phyloP scores from a whole-genome alignment of 2,888 invertebrate species.

The Euplexia lucipara region DNA sequence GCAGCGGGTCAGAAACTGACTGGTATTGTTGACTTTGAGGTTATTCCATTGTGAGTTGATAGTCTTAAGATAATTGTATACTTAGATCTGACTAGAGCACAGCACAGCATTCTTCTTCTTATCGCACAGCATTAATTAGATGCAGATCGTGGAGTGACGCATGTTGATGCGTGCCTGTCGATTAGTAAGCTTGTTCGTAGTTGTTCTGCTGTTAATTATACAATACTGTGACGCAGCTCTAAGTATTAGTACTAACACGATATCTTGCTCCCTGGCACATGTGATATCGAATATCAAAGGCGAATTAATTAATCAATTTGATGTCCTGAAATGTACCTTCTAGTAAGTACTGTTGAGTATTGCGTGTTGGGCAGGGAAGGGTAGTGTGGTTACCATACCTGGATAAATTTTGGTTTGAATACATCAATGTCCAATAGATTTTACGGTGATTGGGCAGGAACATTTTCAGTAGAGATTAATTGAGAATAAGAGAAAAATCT shows the following conservation, averaged over 20 bases:
- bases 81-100: too few species aligned
- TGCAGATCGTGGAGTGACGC: too few species aligned
- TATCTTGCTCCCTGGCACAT: constrained; percentile 3
- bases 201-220: background rate
- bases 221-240: background rate
- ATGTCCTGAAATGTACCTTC: background rate
- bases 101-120: too few species aligned
- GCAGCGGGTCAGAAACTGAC: too few species aligned
- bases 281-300: constrained; percentile 43
- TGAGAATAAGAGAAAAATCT: background rate
- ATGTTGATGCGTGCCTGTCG: too few species aligned
- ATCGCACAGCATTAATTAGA: too few species aligned
- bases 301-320: constrained; percentile 38
- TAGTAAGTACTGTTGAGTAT: background rate
- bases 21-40: too few species aligned
- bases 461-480: background rate
- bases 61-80: too few species aligned
- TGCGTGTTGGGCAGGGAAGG: background rate
- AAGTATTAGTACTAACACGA: constrained; percentile 12
- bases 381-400: background rate
- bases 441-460: too few species aligned
- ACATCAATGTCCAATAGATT: too few species aligned
- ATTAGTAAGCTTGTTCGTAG: background rate
- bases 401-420: constrained; percentile 14
- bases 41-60: too few species aligned